phyloP scores from a whole-genome alignment of 2,797 vertebrate genomes.

The Gobio occitaniae region DNA sequence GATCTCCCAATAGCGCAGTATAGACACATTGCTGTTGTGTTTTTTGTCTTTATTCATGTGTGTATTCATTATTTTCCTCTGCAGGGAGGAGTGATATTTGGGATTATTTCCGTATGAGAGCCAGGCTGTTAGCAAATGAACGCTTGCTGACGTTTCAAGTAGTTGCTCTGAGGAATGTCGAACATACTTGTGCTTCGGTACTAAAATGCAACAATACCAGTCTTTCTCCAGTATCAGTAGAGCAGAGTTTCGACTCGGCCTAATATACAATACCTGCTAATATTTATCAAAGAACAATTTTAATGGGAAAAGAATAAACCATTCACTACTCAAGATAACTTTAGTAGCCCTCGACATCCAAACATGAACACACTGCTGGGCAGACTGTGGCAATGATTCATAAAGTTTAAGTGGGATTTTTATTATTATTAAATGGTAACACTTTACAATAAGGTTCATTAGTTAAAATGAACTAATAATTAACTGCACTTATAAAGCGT shows the following conservation, averaged over 20 bases:
- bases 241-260: neutral
- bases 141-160: constrained; percentile 68
- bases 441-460: too few species aligned
- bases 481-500: too few species aligned
- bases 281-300: neutral
- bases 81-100: constrained; percentile 54
- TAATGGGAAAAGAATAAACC: neutral
- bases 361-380: too few species aligned
- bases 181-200: too few species aligned
- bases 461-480: too few species aligned
- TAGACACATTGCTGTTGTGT: neutral
- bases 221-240: neutral
- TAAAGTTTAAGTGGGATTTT: too few species aligned
- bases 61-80: constrained; percentile 3
- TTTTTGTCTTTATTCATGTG: constrained; percentile 45
- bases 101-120: constrained; percentile 71
- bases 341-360: too few species aligned
- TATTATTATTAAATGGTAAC: too few species aligned
- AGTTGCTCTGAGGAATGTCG: neutral
- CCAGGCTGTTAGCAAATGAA: constrained; percentile 76
- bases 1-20: too few species aligned
- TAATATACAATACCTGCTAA: neutral
- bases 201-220: neutral
- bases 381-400: too few species aligned
- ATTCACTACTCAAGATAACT: neutral